A percentile compares a stretch with the other conserved stretches of the same genome.
Conservation (phyloP, 2,113 vertebrate genomes). For the Cranoglanis bouderius region DNA sequence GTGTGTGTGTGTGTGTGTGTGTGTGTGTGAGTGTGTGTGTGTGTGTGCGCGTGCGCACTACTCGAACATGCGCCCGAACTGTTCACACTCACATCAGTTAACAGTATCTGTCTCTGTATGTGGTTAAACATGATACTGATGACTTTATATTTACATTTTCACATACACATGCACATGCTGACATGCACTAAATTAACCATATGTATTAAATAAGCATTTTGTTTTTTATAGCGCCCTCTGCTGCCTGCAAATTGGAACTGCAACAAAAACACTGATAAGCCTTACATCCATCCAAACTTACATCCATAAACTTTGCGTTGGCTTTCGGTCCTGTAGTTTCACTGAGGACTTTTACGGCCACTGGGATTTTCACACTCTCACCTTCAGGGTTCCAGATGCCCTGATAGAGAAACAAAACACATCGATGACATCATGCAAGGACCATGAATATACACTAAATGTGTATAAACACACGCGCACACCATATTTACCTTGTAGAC, state of each 20-base stretch:
- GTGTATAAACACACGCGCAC: background rate
- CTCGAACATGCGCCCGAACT: background rate
- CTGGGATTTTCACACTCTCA: constrained; percentile 87
- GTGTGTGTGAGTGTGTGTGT: too few species aligned
- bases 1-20: background rate
- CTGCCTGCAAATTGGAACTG: background rate
- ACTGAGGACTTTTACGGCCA: constrained; percentile 87
- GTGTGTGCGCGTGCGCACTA: background rate
- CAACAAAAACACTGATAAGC: background rate
- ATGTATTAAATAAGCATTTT: background rate
- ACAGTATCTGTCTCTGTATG: background rate
- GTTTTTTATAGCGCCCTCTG: background rate
- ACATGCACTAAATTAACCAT: background rate
- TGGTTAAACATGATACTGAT: background rate
- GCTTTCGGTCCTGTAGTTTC: constrained; percentile 84
- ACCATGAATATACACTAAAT: background rate
- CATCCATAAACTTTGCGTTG: constrained; percentile 87
- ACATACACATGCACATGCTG: background rate
- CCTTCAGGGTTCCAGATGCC: constrained; percentile 88
- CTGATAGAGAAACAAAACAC: constrained; percentile 57
- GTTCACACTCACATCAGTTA: background rate
- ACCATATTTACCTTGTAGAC: constrained; percentile 79
- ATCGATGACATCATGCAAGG: background rate
- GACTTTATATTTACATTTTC: constrained; percentile 1
- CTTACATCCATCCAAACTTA: constrained; percentile 63